phyloP scores from a whole-genome alignment of 2,888 invertebrate species.

The Pachycephus smyrnensis region DNA sequence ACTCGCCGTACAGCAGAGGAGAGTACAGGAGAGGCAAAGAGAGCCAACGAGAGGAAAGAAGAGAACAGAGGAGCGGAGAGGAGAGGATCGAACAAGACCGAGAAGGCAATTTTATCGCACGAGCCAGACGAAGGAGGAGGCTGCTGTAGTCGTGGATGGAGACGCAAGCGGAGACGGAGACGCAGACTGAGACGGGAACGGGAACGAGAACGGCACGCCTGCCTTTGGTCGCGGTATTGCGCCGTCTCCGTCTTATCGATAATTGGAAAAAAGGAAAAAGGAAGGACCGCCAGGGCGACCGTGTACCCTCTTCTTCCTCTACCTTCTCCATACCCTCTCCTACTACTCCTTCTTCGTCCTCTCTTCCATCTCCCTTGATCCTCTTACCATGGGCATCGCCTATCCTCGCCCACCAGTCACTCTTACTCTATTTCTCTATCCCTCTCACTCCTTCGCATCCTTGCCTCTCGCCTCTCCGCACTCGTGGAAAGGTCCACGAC shows the following conservation, averaged over 20 bases:
- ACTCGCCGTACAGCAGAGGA: slow-evolving; percentile 19
- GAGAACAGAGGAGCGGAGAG: slow-evolving; percentile 20
- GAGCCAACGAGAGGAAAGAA: slow-evolving; percentile 11
- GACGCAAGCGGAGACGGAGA: slow-evolving; percentile 5
- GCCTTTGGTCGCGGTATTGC: slow-evolving; percentile 43
- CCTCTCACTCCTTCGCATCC: neutral
- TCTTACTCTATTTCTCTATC: slow-evolving; percentile 10
- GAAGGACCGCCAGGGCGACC: slow-evolving; percentile 9
- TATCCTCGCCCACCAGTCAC: slow-evolving; percentile 14
- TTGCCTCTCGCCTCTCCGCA: neutral
- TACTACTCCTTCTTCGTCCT: neutral
- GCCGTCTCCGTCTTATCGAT: slow-evolving; percentile 59
- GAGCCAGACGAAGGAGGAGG: slow-evolving; percentile 23
- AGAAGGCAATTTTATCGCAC: slow-evolving; percentile 24
- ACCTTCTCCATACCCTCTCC: slow-evolving; percentile 18
- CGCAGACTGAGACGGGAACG: slow-evolving; percentile 10
- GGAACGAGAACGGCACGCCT: slow-evolving; percentile 9
- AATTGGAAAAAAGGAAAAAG: slow-evolving; percentile 55
- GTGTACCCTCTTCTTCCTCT: slow-evolving; percentile 26
- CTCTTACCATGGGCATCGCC: slow-evolving; percentile 9
- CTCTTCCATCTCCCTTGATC: slow-evolving; percentile 3
- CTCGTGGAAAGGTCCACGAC: neutral
- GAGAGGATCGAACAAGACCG: slow-evolving; percentile 27
- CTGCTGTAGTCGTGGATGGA: slow-evolving; percentile 31
- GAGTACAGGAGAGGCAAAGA: slow-evolving; percentile 15